These are phyloP conservation scores for Diaprepes abbreviatus DNA, from an alignment of 2,888 invertebrate genomes.

Conservation along the genomic window DNA sequence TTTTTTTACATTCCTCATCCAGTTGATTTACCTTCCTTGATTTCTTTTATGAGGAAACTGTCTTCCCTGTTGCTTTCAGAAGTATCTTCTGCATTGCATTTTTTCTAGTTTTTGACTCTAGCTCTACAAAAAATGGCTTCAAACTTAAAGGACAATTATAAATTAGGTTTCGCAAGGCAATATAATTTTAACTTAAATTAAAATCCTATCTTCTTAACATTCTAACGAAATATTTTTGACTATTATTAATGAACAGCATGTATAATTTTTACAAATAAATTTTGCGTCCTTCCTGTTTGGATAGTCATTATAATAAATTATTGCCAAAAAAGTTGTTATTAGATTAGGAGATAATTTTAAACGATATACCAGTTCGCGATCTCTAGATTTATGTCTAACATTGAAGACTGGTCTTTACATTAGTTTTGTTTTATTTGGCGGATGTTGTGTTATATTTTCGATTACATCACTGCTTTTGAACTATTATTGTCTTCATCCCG, in stretches of 20 bases:
- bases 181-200: too few relatives aligned
- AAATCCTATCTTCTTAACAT: too few relatives aligned
- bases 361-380: background rate
- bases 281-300: constrained; percentile 6
- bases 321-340: constrained; percentile 10
- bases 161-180: too few relatives aligned
- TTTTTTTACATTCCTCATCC: too few relatives aligned
- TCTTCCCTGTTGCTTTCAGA: too few relatives aligned
- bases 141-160: too few relatives aligned
- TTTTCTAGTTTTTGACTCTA: too few relatives aligned
- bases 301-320: constrained; percentile 18
- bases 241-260: background rate
- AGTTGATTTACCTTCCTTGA: too few relatives aligned
- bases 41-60: too few relatives aligned
- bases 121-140: too few relatives aligned
- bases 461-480: background rate
- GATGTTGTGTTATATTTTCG: constrained; percentile 7
- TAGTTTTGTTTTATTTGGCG: background rate
- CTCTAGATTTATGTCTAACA: background rate
- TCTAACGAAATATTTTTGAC: too few relatives aligned
- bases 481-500: background rate
- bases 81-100: too few relatives aligned
- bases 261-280: constrained; percentile 11
- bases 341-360: constrained; percentile 6
- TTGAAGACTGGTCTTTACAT: constrained; percentile 8